Conservation (phyloP, 2,888 invertebrate genomes). For the Tiliacea citrago region DNA sequence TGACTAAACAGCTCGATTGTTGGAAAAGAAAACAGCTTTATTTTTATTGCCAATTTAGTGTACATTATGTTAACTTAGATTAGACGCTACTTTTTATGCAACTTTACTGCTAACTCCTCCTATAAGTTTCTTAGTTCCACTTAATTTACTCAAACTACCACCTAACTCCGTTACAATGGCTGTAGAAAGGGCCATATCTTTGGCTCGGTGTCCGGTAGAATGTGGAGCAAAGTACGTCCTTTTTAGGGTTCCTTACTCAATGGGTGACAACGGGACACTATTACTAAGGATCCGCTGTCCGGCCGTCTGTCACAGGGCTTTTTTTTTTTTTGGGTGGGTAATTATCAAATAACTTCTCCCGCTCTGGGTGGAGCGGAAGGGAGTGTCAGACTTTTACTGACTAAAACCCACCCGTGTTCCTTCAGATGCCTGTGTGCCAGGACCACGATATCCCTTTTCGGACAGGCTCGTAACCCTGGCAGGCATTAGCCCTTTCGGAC, state of each 20-base stretch:
- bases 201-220: slow-evolving; percentile 41
- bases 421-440: too few relatives aligned
- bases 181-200: slow-evolving; percentile 58
- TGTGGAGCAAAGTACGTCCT: slow-evolving; percentile 38
- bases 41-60: background rate
- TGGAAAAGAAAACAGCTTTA: slow-evolving; percentile 1
- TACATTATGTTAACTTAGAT: slow-evolving; percentile 12
- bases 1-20: background rate
- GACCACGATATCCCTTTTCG: too few relatives aligned
- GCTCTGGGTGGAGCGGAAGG: too few relatives aligned
- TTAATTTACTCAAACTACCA: slow-evolving; percentile 25
- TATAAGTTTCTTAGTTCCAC: slow-evolving; percentile 16
- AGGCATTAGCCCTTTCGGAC: too few relatives aligned
- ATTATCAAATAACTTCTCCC: too few relatives aligned
- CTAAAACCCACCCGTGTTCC: too few relatives aligned
- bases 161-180: slow-evolving; percentile 38
- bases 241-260: slow-evolving; percentile 10
- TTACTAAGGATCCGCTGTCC: background rate
- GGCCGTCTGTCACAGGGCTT: background rate
- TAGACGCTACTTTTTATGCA: slow-evolving; percentile 31
- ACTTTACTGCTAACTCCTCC: slow-evolving; percentile 20
- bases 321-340: too few relatives aligned
- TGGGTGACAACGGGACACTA: too few relatives aligned
- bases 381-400: too few relatives aligned
- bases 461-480: too few relatives aligned